Conservation (phyloP, 1,140 invertebrate species). For the Holcopasites calliopsidis region DNA sequence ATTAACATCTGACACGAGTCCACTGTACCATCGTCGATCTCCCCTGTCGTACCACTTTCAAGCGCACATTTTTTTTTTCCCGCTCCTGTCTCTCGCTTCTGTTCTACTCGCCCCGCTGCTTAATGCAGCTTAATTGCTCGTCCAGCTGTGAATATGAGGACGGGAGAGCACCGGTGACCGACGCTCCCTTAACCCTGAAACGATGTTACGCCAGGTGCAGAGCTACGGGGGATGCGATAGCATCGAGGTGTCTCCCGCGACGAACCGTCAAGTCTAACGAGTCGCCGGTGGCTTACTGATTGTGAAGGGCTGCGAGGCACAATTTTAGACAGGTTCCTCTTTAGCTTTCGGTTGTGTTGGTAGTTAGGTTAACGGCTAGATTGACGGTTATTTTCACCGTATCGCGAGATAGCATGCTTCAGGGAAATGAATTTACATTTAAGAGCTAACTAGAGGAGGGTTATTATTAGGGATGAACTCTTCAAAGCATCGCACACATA, state of each 20-base stretch:
- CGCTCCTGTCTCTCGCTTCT: constrained; percentile 15
- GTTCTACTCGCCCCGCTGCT: constrained; percentile 15
- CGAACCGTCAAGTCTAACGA: not conserved
- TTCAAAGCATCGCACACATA: too few species aligned
- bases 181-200: constrained; percentile 60
- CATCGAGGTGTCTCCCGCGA: constrained; percentile 41
- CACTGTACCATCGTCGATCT: constrained; percentile 59
- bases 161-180: constrained; percentile 48
- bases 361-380: too few species aligned
- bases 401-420: too few species aligned
- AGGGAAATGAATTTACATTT: too few species aligned
- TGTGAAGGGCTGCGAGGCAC: too few species aligned
- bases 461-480: too few species aligned
- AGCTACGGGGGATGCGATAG: constrained; percentile 30
- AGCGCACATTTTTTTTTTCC: constrained; percentile 54
- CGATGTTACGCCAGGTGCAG: constrained; percentile 53
- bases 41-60: constrained; percentile 64
- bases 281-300: not conserved
- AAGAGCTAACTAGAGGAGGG: too few species aligned
- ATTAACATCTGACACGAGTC: constrained; percentile 78
- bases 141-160: constrained; percentile 54
- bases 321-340: too few species aligned
- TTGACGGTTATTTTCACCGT: too few species aligned
- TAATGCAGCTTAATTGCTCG: constrained; percentile 59
- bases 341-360: too few species aligned